Percentiles rank a stretch among this genome's conserved stretches.
These are phyloP conservation scores for Ichneumon xanthorius DNA, from an alignment of 2,888 invertebrate species.

Conservation along the genomic window DNA sequence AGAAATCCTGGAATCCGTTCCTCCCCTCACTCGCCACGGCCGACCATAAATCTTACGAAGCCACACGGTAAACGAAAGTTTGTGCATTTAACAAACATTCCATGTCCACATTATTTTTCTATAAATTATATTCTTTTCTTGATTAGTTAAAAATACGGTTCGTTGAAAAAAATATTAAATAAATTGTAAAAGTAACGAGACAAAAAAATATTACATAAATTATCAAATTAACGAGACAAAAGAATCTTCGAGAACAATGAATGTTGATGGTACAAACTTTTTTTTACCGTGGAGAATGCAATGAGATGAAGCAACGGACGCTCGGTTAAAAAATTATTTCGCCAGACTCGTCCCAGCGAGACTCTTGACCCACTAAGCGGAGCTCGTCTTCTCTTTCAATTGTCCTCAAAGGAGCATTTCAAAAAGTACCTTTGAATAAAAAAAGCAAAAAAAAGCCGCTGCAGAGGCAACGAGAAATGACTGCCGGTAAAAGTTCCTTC, in stretches of 20 bases:
- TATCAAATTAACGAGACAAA: too few relatives aligned
- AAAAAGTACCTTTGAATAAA: not conserved
- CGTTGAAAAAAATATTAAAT: too few relatives aligned
- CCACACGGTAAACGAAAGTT: not conserved
- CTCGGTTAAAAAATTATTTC: not conserved
- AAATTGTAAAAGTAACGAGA: too few relatives aligned
- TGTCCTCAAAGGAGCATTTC: not conserved
- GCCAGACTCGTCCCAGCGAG: not conserved
- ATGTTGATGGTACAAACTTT: too few relatives aligned
- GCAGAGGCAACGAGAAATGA: not conserved
- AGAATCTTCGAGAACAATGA: too few relatives aligned
- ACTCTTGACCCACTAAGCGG: not conserved
- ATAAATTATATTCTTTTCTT: too few relatives aligned
- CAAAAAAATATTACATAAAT: too few relatives aligned
- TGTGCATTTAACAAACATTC: too few relatives aligned
- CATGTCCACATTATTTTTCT: too few relatives aligned
- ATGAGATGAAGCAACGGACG: not conserved
- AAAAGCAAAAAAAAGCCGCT: not conserved
- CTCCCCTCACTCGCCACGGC: not conserved
- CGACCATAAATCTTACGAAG: slow-evolving; percentile 33
- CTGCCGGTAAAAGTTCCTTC: slow-evolving; percentile 1
- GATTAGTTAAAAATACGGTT: too few relatives aligned
- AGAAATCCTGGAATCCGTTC: not conserved
- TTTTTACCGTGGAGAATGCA: not conserved
- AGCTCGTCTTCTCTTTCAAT: not conserved